Evolutionary conservation across 2,113 vertebrate species (phyloP).

Genomic region (Oreocharis arfaki): DNA sequence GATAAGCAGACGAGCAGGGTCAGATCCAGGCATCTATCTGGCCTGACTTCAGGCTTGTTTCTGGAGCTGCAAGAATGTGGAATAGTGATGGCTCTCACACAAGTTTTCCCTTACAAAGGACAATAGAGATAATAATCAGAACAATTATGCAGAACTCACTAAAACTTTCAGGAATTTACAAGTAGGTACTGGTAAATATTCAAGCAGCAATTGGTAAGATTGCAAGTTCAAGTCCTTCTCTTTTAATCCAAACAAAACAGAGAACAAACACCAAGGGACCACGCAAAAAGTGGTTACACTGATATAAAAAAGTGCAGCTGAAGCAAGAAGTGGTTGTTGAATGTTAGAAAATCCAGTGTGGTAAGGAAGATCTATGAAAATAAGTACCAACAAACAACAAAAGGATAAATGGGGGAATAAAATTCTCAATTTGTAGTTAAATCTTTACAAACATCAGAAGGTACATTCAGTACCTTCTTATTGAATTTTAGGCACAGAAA

Average conservation of each 20-base stretch:
- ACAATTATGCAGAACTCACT: neutral
- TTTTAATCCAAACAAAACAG: constrained; percentile 34
- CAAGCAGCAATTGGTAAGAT: neutral
- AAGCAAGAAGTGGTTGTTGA: neutral
- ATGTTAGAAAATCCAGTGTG: constrained; percentile 1
- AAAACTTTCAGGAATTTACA: constrained; percentile 35
- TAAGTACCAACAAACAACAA: constrained; percentile 23
- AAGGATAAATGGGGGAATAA: constrained; percentile 10
- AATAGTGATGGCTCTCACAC: neutral
- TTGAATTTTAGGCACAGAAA: neutral
- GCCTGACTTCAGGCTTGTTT: neutral
- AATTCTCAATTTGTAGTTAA: neutral
- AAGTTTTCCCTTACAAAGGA: neutral
- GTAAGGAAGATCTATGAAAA: constrained; percentile 27
- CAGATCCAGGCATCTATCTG: neutral
- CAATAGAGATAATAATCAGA: constrained; percentile 17
- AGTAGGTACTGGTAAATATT: constrained; percentile 22
- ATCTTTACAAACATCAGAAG: neutral
- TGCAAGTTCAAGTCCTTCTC: neutral
- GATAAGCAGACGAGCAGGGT: neutral
- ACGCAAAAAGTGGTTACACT: neutral
- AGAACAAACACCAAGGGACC: neutral
- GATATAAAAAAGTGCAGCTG: neutral
- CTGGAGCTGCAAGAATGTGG: neutral
- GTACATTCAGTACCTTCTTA: neutral